Conservation (phyloP, 2,797 vertebrate species). For the Pantherophis vulpinus region DNA sequence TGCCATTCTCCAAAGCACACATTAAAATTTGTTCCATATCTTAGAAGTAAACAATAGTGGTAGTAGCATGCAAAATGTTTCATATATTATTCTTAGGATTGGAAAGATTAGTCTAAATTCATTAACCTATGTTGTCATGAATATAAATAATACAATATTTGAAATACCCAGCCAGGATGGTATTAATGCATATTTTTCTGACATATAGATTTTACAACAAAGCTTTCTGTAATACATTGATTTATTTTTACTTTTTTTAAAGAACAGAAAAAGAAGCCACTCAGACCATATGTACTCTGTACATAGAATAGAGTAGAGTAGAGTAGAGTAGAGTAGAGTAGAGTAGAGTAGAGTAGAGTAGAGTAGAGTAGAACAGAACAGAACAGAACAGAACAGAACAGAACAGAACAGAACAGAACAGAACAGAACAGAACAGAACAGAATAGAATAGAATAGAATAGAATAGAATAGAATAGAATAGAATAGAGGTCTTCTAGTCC, state of each 20-base stretch:
- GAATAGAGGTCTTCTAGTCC: too few species aligned
- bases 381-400: too few species aligned
- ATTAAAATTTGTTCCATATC: not conserved
- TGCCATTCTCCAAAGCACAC: not conserved
- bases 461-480: too few species aligned
- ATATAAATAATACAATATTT: not conserved
- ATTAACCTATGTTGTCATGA: not conserved
- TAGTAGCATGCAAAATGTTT: not conserved
- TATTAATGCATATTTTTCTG: not conserved
- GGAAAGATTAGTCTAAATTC: not conserved
- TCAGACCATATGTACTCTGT: not conserved
- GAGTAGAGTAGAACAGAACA: too few species aligned
- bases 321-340: too few species aligned
- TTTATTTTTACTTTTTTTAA: not conserved
- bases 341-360: too few species aligned
- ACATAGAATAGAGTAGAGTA: too few species aligned
- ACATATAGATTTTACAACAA: not conserved
- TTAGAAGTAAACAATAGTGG: not conserved
- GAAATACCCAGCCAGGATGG: not conserved
- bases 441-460: too few species aligned
- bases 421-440: too few species aligned
- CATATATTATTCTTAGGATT: not conserved
- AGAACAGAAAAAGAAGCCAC: not conserved
- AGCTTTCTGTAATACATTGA: not conserved
- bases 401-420: too few species aligned